Base-by-base conservation (phyloP, 2,888 invertebrate genomes). In the Cataglyphis livida region DNA sequence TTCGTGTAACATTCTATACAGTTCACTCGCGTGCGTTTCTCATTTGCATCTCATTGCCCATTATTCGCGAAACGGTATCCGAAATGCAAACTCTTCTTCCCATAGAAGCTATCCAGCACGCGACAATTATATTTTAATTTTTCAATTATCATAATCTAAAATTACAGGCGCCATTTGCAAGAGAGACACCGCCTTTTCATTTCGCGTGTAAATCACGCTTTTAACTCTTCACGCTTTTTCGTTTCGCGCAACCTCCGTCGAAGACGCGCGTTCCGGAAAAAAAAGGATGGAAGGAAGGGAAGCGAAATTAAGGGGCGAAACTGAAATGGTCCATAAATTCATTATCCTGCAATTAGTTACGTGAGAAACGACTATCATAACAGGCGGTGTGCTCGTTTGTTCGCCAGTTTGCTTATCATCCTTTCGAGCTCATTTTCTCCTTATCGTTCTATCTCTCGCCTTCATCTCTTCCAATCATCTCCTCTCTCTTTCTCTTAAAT, bases 331-430 rank as follows among this genome's bases (percentile, higher is more conserved):
- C 66, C 85, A 75, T 90, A 90, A 90, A 89, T 89, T 88, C 89
- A 90, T 88, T 89, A 87, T 89, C 83, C 84, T 81, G 71, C 82
- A 87, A 90, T 90, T 85, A 86, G 84, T 84, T 85, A 57, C 61
- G 78, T 32, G 81, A 85, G 78, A 83, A 85, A 84, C 84, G 75
- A 65, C 78, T 84, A 59, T 75, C 78, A 64, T 84, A 85, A 78
- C 87, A 21, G 84, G 54, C 85, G 65, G 64, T 71, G 70, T 54
- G 28, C 75, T 57, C 68, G 61, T 73, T 54, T 38, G 12, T 38
- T 74, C 21, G 21, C 79, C 48, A 12, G 61, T 71, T 79, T 73
- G 35, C 61, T 79, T 62, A 76, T 32, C 44, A 38, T 82, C 75
- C 76, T 71, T 84, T 35, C 83, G 84, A 84, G 86, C 84, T 86